phyloP scores from a whole-genome alignment of 2,797 vertebrate species.

The Rhinatrema bivittatum region DNA sequence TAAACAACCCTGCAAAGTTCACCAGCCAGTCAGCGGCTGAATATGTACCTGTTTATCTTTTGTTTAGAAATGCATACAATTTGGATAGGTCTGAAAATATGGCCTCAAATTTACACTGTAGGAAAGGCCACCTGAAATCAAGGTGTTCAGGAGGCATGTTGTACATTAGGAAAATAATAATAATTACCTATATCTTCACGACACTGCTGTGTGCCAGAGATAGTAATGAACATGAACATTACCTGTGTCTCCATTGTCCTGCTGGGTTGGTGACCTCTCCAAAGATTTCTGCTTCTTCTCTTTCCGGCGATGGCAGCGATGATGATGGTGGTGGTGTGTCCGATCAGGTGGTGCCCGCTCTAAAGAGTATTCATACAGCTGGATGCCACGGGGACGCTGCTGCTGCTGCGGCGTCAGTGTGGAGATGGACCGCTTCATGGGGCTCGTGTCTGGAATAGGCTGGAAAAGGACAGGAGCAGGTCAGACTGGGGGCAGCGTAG shows the following conservation, averaged over 20 bases:
- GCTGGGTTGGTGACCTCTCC: slow-evolving; percentile 66
- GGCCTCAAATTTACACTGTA: too few relatives aligned
- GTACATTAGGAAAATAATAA: too few relatives aligned
- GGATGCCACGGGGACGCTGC: slow-evolving; percentile 63
- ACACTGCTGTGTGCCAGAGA: too few relatives aligned
- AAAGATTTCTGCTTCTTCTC: slow-evolving; percentile 84
- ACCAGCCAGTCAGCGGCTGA: too few relatives aligned
- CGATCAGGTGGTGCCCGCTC: slow-evolving; percentile 68
- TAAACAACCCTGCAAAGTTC: too few relatives aligned
- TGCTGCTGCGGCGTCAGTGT: slow-evolving; percentile 65
- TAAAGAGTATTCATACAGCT: slow-evolving; percentile 61
- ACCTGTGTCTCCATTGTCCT: slow-evolving; percentile 61
- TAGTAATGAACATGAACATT: background rate
- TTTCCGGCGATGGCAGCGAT: slow-evolving; percentile 76
- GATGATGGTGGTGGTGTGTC: slow-evolving; percentile 76
- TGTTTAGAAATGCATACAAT: too few relatives aligned
- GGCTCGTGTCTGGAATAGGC: slow-evolving; percentile 77
- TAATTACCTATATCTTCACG: too few relatives aligned
- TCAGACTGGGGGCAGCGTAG: rapidly evolving
- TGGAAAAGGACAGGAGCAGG: slow-evolving; percentile 41
- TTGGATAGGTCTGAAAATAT: too few relatives aligned
- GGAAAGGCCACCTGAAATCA: too few relatives aligned
- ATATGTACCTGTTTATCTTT: too few relatives aligned
- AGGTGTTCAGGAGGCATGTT: too few relatives aligned
- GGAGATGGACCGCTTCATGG: slow-evolving; percentile 85